Evolutionary conservation across 2,888 invertebrate genomes (phyloP), one percentile per base, ranked within the genome.

Genomic region (Drosophila setosimentum): DNA sequence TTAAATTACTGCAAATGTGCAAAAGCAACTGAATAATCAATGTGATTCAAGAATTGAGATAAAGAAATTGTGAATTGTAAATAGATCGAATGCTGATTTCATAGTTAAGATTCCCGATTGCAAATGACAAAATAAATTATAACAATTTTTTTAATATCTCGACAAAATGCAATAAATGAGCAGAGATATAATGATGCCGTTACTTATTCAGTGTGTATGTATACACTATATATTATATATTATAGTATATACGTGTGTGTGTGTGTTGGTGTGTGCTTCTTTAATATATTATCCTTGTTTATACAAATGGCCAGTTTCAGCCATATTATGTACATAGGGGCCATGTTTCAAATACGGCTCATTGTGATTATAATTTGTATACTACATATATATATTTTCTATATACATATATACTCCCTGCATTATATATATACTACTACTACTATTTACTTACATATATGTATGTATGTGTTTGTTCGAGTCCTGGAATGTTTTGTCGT

Each of bases 401-500:
- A 49, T 32, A 10, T 42, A 37, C 24, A 55, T 50, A 33, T 29
- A 45, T 51, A 53, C 42, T 40, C 35, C 32, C 6, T 27, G 49
- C 27, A 10, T 35, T 53, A 16, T 32, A 53, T n/a, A 30, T 33
- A 32, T 45, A 21, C 13, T 45, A 45, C 21, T 24, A 45, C 45
- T 45, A 49, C n/a, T 45, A 49, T 16, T 29, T 35, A 29, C 49
- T 21, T 50, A 37, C 18, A 35, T 53, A 5, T 51, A 49, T 29
- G 53, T 53, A 62, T 40, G 24, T 59, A 37, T n/a, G 27, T 68
- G 48, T 68, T 62, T 64, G 63, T 51, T 75, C 11, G 30, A 70
- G 55, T 61, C 45, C 40, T 74, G 32, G 48, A 45, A 50, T 64
- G 65, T 51, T 64, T 64, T 55, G 42, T 65, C 57, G 61, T 84